Base-by-base conservation (phyloP, 2,113 vertebrate species). In the Colinus virginianus region DNA sequence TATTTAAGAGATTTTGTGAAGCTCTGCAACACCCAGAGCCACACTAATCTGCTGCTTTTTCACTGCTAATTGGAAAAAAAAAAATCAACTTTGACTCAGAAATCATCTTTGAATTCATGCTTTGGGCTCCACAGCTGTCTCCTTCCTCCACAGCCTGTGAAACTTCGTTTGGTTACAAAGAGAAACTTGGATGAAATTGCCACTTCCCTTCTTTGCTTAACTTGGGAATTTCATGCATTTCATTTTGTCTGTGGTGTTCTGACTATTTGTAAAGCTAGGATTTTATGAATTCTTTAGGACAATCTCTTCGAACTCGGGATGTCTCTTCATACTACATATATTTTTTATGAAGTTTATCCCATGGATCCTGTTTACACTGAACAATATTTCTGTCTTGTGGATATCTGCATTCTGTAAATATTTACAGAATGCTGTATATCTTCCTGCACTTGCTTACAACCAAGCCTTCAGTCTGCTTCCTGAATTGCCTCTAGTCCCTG, bases 1-100 rank as follows among this genome's bases (percentile, higher is more conserved):
- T 86, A 94, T 94, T 81, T 51, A 67, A 88, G 84, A 23, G 66
- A 46, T 67, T 83, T 94, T 77, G 43, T 51, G 74, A 82, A 87
- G 38, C 45, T 84, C 42, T 85, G 56, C 51, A 78, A 49, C 74
- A 74, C 42, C 46, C 78, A 10, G 61, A 63, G 42, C 56, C 87
- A 45, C 51, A 42, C 59, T 84, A 71, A 95, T 71, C 19, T 46
- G 55, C 78, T 79, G 32, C 84, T 90, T 3, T 70, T 78, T 93
- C 74, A 46, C 62, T 76, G 55, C 49, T 93, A 63, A 78, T 64
- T 28, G 90, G 70, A 25, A 69, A 94, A 62, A 94, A 62, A 62
- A 40, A 88, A 78, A 38, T 46, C 30, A 17, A 67, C 23, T 48
- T 82, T 88, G 38, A 74, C 75, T 77, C 78, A 36, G 55, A 55